Percentiles rank a stretch among this genome's conserved stretches.
These are phyloP conservation scores for Podilymbus podiceps DNA, from an alignment of 2,113 vertebrate genomes.

Conservation along the genomic window DNA sequence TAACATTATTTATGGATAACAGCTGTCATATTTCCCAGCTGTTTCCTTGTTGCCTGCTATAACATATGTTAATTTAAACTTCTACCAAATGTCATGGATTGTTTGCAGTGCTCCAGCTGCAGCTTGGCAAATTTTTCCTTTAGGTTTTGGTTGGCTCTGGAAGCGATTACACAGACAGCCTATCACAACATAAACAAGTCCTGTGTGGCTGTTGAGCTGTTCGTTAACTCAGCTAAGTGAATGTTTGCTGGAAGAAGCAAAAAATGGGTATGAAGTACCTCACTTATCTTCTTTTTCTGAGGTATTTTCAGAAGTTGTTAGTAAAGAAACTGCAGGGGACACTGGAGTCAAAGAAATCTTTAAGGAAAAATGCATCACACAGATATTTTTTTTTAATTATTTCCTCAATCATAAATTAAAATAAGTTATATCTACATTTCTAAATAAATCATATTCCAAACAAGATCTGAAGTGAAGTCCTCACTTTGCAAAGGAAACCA, in stretches of 20 bases:
- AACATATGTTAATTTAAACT: conserved; percentile 67
- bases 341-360: not conserved
- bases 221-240: conserved; percentile 30
- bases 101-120: conserved; percentile 35
- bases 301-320: not conserved
- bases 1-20: conserved; percentile 42
- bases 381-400: not conserved
- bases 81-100: conserved; percentile 47
- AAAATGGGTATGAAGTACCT: not conserved
- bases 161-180: conserved; percentile 35
- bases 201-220: conserved; percentile 15
- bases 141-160: conserved; percentile 33
- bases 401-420: not conserved
- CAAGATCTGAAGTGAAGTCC: not conserved
- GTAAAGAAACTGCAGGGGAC: not conserved
- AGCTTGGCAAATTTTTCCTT: conserved; percentile 34
- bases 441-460: not conserved
- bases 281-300: not conserved
- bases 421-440: not conserved
- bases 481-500: not conserved
- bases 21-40: conserved; percentile 54
- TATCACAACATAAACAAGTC: conserved; percentile 49
- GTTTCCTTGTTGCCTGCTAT: conserved; percentile 36
- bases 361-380: not conserved
- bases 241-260: conserved; percentile 22